A percentile compares a stretch with the other conserved stretches of the same genome.
phyloP scores from a whole-genome alignment of 2,888 invertebrate genomes.

The Drosophila bunnanda region DNA sequence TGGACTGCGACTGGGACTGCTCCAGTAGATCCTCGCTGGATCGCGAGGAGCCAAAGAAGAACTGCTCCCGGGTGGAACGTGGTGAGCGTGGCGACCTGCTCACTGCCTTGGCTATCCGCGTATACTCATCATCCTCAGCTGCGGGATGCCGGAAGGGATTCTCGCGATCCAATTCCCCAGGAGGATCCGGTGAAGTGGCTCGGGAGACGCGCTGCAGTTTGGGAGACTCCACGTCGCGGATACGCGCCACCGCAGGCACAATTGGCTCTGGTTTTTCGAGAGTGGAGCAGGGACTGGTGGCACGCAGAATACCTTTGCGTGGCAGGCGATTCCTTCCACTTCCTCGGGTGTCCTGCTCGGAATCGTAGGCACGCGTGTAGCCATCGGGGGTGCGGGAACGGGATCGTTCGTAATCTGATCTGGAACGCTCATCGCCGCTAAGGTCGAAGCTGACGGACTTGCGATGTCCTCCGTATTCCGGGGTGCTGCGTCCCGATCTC shows the following conservation, averaged over 20 bases:
- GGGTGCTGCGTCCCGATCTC: slow-evolving; percentile 82
- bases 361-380: slow-evolving; percentile 79
- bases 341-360: slow-evolving; percentile 82
- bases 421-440: slow-evolving; percentile 83
- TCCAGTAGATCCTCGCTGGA: slow-evolving; percentile 82
- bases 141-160: slow-evolving; percentile 82
- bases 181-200: slow-evolving; percentile 56
- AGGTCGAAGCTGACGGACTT: slow-evolving; percentile 85
- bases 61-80: slow-evolving; percentile 71
- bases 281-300: slow-evolving; percentile 83
- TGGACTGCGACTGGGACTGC: slow-evolving; percentile 65
- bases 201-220: slow-evolving; percentile 74
- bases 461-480: slow-evolving; percentile 81
- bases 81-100: slow-evolving; percentile 72
- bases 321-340: slow-evolving; percentile 62
- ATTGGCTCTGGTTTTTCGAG: slow-evolving; percentile 76
- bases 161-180: slow-evolving; percentile 83
- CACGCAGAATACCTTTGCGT: slow-evolving; percentile 83
- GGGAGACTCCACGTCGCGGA: slow-evolving; percentile 82
- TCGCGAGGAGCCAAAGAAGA: slow-evolving; percentile 80
- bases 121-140: slow-evolving; percentile 78
- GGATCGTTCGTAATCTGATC: slow-evolving; percentile 82
- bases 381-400: slow-evolving; percentile 61
- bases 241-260: slow-evolving; percentile 82
- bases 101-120: slow-evolving; percentile 81